Conservation (phyloP, 1,140 invertebrate species). For the Triops cancriformis region DNA sequence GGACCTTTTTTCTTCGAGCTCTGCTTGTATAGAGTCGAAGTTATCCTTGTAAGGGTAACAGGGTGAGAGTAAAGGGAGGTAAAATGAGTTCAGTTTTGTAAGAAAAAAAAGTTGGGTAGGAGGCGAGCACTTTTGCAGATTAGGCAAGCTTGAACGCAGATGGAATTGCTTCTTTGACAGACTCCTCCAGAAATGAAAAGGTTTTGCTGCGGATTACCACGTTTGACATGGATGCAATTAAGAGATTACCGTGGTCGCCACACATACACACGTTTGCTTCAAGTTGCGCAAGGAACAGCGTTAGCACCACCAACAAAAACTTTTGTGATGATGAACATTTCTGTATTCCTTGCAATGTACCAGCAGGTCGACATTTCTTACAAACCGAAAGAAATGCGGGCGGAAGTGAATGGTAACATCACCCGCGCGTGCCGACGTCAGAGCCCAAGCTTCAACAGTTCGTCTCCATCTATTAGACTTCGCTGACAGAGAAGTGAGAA, state of each 20-base stretch:
- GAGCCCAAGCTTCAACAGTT: no score
- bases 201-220: slow-evolving; percentile 9
- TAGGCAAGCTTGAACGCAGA: slow-evolving; percentile 9
- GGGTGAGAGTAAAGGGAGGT: background rate
- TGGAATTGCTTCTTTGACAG: slow-evolving; percentile 13
- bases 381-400: no score
- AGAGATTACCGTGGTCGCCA: background rate
- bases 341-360: no score
- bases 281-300: background rate
- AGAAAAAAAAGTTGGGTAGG: background rate
- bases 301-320: background rate
- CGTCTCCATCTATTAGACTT: no score
- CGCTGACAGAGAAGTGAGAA: no score
- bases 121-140: slow-evolving; percentile 2
- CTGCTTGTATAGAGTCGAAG: background rate
- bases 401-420: no score
- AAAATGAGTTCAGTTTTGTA: background rate
- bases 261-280: background rate
- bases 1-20: background rate
- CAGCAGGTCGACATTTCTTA: no score
- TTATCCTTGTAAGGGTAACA: background rate
- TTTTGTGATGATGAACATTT: no score
- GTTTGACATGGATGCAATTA: slow-evolving; percentile 10
- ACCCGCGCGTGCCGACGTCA: no score
- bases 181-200: slow-evolving; percentile 13